Conservation (phyloP, 1,140 invertebrate genomes). For the Pachypeltis micranthus region DNA sequence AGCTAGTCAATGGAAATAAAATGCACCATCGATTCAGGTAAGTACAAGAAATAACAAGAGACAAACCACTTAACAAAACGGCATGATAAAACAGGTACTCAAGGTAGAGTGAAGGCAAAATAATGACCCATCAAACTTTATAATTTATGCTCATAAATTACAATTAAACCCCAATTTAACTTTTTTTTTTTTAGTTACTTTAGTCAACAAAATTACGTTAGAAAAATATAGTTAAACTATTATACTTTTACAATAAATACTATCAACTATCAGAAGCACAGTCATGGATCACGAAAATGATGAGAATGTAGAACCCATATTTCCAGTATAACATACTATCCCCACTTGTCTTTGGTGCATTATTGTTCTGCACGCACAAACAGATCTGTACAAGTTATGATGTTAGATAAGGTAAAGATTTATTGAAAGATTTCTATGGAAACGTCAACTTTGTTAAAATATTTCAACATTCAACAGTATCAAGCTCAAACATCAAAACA, state of each 20-base stretch:
- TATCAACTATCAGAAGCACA: slow-evolving; percentile 4
- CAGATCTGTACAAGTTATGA: not conserved
- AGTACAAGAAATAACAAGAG: not conserved
- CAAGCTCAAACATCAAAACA: not conserved
- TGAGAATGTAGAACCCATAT: not conserved
- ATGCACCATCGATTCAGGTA: slow-evolving; percentile 2
- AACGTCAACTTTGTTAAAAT: not conserved
- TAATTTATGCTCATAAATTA: not conserved
- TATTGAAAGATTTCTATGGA: not conserved
- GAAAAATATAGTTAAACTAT: slow-evolving; percentile 6
- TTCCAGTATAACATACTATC: slow-evolving; percentile 1
- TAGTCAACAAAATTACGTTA: not conserved
- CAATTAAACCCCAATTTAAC: not conserved
- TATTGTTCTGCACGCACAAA: slow-evolving; percentile 10
- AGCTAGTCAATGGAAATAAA: not conserved
- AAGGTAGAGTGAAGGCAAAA: not conserved
- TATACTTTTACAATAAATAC: slow-evolving; percentile 4
- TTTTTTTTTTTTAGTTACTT: not conserved
- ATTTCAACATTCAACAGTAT: not conserved
- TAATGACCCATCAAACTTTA: not conserved
- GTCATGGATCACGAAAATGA: not conserved
- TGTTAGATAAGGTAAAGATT: not conserved
- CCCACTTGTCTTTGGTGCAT: slow-evolving; percentile 12
- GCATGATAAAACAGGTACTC: not conserved
- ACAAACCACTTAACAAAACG: not conserved